Evolutionary conservation across 2,113 vertebrate genomes (phyloP).

Genomic region (Psephotus haematonotus): DNA sequence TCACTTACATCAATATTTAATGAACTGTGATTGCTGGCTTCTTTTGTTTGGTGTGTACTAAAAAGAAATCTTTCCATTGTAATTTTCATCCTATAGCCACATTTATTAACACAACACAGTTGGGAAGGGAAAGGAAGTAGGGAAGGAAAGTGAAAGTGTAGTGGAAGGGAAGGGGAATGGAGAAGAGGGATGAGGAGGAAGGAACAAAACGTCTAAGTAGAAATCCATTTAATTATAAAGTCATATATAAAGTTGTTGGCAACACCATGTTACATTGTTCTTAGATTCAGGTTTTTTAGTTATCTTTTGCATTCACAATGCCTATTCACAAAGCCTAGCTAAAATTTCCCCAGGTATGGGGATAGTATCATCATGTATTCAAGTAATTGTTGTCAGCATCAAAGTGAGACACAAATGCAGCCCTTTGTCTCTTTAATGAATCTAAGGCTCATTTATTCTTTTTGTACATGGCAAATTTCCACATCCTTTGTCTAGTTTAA

Average conservation of each 20-base stretch:
- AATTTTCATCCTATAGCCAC: background rate
- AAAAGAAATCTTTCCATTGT: background rate
- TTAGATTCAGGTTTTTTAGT: background rate
- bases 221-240: background rate
- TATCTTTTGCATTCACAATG: background rate
- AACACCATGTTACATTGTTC: background rate
- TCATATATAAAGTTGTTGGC: background rate
- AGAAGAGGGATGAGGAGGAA: background rate
- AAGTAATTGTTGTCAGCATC: background rate
- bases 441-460: background rate
- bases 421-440: background rate
- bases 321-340: background rate
- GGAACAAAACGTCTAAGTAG: rapidly evolving
- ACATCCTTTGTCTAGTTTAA: background rate
- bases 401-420: background rate
- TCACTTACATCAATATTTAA: background rate
- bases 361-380: background rate
- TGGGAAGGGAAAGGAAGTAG: background rate
- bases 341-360: background rate
- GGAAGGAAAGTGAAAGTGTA: too few relatives aligned
- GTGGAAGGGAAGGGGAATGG: too few relatives aligned
- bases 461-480: background rate
- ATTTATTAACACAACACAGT: background rate
- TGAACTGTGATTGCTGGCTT: background rate
- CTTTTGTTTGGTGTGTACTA: background rate